phyloP scores from a whole-genome alignment of 2,113 vertebrate genomes.

The Hystrix cristata region DNA sequence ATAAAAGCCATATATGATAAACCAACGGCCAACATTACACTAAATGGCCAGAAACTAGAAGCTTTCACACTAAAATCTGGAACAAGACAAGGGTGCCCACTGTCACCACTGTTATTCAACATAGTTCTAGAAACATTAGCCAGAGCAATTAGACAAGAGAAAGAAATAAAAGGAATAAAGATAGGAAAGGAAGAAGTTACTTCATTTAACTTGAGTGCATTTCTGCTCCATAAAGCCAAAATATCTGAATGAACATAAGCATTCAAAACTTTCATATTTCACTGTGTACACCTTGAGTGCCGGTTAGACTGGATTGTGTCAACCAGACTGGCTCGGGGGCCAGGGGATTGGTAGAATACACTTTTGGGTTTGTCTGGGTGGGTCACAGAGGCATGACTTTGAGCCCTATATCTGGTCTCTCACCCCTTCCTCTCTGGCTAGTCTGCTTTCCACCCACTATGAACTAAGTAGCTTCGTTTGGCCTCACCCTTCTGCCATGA shows the following conservation, averaged over 20 bases:
- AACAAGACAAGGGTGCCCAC: too few species aligned
- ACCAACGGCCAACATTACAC: too few species aligned
- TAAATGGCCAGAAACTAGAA: too few species aligned
- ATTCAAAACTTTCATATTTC: neutral
- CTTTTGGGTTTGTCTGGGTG: neutral
- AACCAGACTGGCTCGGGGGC: neutral
- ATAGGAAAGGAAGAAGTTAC: neutral
- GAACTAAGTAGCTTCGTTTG: neutral
- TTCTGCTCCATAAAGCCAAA: conserved; percentile 55
- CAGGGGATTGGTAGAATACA: neutral
- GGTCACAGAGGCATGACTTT: neutral
- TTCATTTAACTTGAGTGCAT: conserved; percentile 41
- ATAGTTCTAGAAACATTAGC: too few species aligned
- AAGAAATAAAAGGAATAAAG: too few species aligned
- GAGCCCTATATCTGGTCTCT: neutral
- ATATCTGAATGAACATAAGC: neutral
- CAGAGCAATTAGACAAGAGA: too few species aligned
- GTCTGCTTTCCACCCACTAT: neutral
- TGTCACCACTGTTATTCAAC: too few species aligned
- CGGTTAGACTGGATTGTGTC: neutral
- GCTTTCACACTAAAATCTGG: too few species aligned
- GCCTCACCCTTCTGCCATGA: neutral
- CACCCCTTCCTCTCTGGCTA: neutral
- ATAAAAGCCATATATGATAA: too few species aligned
- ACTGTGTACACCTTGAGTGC: neutral